phyloP scores from a whole-genome alignment of 2,113 vertebrate species.

The Mesocricetus auratus region DNA sequence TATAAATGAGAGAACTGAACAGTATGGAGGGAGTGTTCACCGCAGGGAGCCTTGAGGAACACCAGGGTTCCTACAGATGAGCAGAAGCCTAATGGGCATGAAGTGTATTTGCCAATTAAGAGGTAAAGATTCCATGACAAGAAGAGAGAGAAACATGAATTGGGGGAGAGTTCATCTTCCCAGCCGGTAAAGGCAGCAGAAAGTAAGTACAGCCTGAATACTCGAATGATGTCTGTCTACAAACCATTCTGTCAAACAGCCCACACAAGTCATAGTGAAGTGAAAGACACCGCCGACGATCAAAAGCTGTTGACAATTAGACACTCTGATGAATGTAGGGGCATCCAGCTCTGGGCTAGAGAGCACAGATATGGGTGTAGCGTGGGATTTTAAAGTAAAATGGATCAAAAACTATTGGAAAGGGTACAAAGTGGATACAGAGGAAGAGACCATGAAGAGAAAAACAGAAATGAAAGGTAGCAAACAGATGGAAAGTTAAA shows the following conservation, averaged over 20 bases:
- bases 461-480: neutral
- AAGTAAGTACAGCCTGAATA: neutral
- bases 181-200: neutral
- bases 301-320: no score
- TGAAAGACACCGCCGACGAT: no score
- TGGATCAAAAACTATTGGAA: neutral
- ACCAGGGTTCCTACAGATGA: neutral
- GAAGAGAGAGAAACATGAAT: neutral
- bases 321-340: accelerated
- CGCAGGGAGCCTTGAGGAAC: neutral
- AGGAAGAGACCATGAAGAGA: neutral
- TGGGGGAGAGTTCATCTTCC: neutral
- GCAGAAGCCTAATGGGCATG: neutral
- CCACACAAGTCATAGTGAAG: neutral
- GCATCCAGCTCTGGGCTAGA: no score
- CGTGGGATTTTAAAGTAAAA: neutral
- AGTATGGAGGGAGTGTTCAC: no score
- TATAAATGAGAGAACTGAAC: neutral
- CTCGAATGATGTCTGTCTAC: neutral
- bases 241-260: neutral
- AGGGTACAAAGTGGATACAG: neutral
- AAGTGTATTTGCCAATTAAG: neutral
- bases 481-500: neutral
- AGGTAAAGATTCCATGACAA: neutral
- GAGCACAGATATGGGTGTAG: neutral